Conservation (phyloP, 2,113 vertebrate species). For the Thoracochromis brauschi region DNA sequence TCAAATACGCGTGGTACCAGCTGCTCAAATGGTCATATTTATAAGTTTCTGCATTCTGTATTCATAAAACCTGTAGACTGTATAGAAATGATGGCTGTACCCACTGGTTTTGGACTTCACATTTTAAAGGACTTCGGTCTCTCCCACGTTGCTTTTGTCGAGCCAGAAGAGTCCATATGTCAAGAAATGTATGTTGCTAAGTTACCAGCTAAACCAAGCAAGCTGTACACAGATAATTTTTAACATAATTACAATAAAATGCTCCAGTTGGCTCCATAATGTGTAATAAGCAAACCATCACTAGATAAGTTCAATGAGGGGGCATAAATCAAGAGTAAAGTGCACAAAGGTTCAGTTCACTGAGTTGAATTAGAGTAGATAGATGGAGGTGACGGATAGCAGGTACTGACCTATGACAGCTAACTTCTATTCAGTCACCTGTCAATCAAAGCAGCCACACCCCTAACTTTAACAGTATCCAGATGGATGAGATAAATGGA, state of each 20-base stretch:
- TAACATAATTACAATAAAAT: neutral
- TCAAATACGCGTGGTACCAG: neutral
- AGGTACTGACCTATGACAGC: neutral
- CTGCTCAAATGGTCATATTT: neutral
- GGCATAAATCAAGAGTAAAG: neutral
- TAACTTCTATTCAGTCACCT: neutral
- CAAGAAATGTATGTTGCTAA: neutral
- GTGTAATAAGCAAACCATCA: neutral
- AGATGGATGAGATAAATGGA: neutral
- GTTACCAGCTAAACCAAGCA: neutral
- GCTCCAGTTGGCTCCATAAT: neutral
- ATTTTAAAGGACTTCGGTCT: neutral
- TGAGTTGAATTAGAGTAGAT: neutral
- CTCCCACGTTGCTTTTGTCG: rapidly evolving
- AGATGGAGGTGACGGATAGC: neutral
- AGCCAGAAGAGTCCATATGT: neutral
- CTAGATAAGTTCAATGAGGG: neutral
- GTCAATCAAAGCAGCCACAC: neutral
- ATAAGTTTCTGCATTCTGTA: neutral
- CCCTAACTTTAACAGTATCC: neutral
- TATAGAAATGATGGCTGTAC: neutral
- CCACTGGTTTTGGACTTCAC: rapidly evolving
- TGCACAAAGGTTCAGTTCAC: neutral
- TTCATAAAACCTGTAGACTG: neutral
- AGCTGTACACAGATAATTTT: rapidly evolving